phyloP scores from a whole-genome alignment of 2,113 vertebrate species.

The Triplophysa tibetana region DNA sequence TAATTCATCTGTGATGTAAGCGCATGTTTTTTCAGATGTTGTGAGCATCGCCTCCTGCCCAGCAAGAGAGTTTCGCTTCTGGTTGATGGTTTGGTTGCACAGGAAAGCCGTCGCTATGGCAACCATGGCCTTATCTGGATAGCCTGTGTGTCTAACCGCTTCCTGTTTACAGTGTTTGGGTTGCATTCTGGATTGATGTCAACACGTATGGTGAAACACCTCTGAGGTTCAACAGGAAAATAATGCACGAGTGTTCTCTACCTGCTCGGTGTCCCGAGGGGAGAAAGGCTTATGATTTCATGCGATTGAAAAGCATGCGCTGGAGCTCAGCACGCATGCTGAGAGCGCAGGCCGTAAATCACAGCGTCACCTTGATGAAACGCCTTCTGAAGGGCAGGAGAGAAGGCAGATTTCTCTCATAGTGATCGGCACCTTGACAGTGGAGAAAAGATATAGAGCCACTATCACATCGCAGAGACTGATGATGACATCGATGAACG shows the following conservation, averaged over 20 bases:
- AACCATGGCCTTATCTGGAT: constrained; percentile 60
- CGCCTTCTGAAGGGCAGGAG: constrained; percentile 24
- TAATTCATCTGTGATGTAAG: constrained; percentile 46
- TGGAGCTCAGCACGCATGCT: constrained; percentile 38
- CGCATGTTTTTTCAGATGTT: constrained; percentile 10
- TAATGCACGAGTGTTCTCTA: constrained; percentile 40
- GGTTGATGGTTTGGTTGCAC: constrained; percentile 43
- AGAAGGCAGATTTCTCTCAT: constrained; percentile 39
- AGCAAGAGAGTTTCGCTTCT: constrained; percentile 39
- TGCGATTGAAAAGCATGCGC: constrained; percentile 50
- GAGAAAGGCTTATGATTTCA: constrained; percentile 45
- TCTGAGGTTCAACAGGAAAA: not conserved
- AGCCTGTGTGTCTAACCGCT: constrained; percentile 58
- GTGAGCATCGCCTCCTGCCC: constrained; percentile 30
- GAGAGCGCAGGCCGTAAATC: constrained; percentile 52
- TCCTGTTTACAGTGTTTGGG: constrained; percentile 68
- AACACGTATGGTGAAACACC: constrained; percentile 30
- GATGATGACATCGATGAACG: constrained; percentile 36
- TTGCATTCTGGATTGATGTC: constrained; percentile 48
- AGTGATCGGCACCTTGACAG: constrained; percentile 17
- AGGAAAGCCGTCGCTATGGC: constrained; percentile 56
- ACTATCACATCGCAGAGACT: not conserved
- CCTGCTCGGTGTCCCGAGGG: constrained; percentile 3
- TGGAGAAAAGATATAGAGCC: constrained; percentile 32
- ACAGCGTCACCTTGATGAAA: constrained; percentile 38